Evolutionary conservation across 2,888 invertebrate species (phyloP).

Genomic region (Tinea semifulvella): DNA sequence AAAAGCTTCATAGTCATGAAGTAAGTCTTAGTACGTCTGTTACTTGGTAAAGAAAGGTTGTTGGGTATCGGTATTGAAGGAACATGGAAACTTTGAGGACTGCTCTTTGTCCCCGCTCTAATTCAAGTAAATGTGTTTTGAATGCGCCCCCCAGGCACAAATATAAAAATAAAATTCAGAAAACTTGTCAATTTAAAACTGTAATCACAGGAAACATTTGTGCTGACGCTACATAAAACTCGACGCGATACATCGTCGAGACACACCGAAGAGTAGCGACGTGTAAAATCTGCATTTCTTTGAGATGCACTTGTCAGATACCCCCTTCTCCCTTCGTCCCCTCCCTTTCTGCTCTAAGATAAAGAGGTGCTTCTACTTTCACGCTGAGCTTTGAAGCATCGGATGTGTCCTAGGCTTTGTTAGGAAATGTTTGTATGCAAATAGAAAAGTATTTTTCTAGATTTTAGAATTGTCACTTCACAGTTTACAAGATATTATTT

Average conservation of each 20-base stretch:
- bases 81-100: no score
- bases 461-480: no score
- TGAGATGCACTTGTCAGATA: conserved; percentile 62
- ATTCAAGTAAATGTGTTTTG: neutral
- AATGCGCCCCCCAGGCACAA: neutral
- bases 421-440: conserved; percentile 9
- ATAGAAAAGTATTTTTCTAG: conserved; percentile 5
- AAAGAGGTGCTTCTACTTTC: conserved; percentile 59
- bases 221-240: conserved; percentile 31
- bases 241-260: conserved; percentile 46
- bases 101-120: no score
- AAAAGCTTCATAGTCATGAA: no score
- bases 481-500: no score
- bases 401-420: conserved; percentile 15
- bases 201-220: conserved; percentile 15
- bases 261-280: conserved; percentile 60
- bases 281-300: conserved; percentile 68
- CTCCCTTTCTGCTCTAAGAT: conserved; percentile 40
- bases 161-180: neutral
- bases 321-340: conserved; percentile 20
- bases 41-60: no score
- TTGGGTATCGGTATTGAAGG: no score
- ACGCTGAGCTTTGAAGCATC: conserved; percentile 41
- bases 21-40: no score
- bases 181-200: neutral